Evolutionary conservation across 2,113 vertebrate species (phyloP).

Genomic region (Desmodus rotundus): DNA sequence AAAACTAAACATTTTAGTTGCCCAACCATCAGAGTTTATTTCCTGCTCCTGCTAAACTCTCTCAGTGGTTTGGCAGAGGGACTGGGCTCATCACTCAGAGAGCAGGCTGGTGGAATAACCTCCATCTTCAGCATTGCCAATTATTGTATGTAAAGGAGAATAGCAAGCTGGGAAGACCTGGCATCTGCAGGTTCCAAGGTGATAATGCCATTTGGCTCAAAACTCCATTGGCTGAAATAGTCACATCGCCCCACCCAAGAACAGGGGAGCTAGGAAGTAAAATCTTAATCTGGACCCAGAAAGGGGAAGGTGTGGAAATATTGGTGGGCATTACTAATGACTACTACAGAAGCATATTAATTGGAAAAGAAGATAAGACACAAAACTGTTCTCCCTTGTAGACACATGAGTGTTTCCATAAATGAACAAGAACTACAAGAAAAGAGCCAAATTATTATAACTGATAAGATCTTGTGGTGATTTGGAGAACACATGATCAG

Average conservation of each 20-base stretch:
- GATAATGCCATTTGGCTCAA: not conserved
- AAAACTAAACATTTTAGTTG: not conserved
- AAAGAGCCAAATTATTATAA: not conserved
- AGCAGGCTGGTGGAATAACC: not conserved
- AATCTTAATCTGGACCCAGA: not conserved
- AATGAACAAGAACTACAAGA: not conserved
- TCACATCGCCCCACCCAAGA: not conserved
- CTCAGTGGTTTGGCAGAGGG: not conserved
- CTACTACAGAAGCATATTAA: not conserved
- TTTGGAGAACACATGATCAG: not conserved
- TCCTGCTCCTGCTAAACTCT: not conserved
- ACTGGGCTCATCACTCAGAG: not conserved
- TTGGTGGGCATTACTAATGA: not conserved
- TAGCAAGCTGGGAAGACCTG: not conserved
- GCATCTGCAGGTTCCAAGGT: not conserved
- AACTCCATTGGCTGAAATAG: not conserved
- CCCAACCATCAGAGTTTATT: not conserved
- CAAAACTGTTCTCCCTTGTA: not conserved
- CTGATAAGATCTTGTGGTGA: not conserved
- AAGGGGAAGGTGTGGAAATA: not conserved
- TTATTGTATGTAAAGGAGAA: not conserved
- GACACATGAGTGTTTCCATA: not conserved
- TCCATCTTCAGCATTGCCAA: not conserved
- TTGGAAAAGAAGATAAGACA: not conserved
- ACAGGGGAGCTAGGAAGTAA: not conserved